Conservation (phyloP, 2,113 vertebrate genomes). For the Cepphus grylle region DNA sequence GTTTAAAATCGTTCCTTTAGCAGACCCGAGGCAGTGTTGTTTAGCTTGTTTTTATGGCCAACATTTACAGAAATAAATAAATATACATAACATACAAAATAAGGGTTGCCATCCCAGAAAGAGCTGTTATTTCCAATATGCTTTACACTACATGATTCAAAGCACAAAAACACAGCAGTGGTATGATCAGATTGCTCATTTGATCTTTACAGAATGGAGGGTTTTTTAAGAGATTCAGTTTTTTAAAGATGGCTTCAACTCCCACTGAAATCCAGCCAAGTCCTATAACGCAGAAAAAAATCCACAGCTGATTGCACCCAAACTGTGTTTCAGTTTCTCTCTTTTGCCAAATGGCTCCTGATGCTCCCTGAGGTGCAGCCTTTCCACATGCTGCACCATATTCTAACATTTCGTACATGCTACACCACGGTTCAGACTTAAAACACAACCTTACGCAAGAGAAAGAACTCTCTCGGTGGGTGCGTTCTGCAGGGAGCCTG, state of each 20-base stretch:
- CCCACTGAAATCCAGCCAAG: slow-evolving; percentile 26
- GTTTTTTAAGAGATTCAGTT: not conserved
- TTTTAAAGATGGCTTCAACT: slow-evolving; percentile 5
- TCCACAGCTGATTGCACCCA: not conserved
- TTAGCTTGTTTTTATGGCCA: not conserved
- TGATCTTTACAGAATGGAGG: not conserved
- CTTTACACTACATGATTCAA: not conserved
- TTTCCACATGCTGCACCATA: fast-evolving
- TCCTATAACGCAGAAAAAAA: not conserved
- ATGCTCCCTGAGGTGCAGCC: not conserved
- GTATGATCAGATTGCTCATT: not conserved
- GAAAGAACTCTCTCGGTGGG: not conserved
- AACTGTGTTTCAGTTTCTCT: not conserved
- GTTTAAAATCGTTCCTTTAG: not conserved
- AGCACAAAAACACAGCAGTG: not conserved
- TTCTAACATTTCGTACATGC: not conserved
- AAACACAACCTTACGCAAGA: not conserved
- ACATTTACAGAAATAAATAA: not conserved
- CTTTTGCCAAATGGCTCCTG: not conserved
- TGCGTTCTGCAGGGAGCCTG: fast-evolving
- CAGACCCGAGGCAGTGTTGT: not conserved
- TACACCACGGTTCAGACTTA: not conserved
- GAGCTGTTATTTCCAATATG: not conserved
- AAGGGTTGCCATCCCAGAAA: not conserved
- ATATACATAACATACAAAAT: not conserved